Base-by-base conservation (phyloP, 2,888 invertebrate genomes). In the Drosophila ezoana region DNA sequence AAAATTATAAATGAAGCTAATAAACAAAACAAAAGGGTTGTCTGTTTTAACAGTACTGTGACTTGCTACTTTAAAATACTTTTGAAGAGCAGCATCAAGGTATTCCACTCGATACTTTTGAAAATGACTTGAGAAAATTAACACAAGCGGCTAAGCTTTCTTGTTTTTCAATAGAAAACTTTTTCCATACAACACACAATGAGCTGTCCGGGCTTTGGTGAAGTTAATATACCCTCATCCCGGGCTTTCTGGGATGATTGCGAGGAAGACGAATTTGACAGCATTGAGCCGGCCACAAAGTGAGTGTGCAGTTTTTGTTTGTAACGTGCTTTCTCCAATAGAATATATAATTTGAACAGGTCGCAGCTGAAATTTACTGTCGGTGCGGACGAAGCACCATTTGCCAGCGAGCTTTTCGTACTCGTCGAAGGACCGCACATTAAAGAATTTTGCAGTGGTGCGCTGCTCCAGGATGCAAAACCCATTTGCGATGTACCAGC, bases 191-290 rank as follows among this genome's bases (percentile, higher is more conserved):
- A 57, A 18, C 11, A 37, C 32, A 66, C 49, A 54, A 91, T 91
- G 91, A 78, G 84, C 14, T 91, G 92, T 69, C 86, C 91, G 20
- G 89, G 90, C 52, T 92, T 92, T 76, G 92, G 92, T 8, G 92
- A 92, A 79, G 63, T 92, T 28, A 88, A 91, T 41, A 91, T 92
- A 44, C 92, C 92, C 0, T 89, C 90, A 0, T 92, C 92, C 2
- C 85, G 92, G n/a, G 92, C 92, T 0, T 92, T 92, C 61, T 92
- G 92, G 92, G 92, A 92, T 74, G 92, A 91, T 40, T 91, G 91
- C 32, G 92, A 92, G 16, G 92, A 92, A 45, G 90, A 91, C 52
- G 90, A 87, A n/a, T 68, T 80, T 10, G 75, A 80, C 3, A 67
- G 35, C 28, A 49, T 78, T 14, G 58, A 79, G 18, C 62, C 70